These are phyloP conservation scores for Strigops habroptila DNA, from an alignment of 2,113 vertebrate species.

Conservation along the genomic window DNA sequence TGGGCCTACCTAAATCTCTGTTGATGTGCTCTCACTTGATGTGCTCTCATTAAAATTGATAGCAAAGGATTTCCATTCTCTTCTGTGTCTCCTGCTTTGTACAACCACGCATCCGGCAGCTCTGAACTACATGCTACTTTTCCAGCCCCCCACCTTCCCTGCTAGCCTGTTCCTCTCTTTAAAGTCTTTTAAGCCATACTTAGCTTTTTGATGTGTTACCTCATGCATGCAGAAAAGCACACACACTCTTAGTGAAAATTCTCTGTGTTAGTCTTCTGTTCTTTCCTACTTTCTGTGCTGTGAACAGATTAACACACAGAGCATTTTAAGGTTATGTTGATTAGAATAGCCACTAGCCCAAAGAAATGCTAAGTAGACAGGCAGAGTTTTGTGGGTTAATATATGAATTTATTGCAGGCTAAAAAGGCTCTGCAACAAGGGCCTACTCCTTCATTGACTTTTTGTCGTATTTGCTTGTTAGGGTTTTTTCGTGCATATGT, in stretches of 20 bases:
- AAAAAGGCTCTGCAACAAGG: background rate
- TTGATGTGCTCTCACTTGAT: background rate
- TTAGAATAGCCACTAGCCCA: background rate
- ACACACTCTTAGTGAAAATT: background rate
- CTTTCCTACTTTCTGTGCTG: background rate
- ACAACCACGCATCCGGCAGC: background rate
- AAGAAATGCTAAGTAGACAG: background rate
- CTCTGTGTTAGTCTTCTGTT: background rate
- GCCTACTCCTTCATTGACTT: fast-evolving
- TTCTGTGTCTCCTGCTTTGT: background rate
- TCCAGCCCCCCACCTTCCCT: background rate
- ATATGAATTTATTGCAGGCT: background rate
- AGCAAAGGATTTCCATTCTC: background rate
- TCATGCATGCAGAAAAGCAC: background rate
- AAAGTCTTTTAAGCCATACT: background rate
- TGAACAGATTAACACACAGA: background rate
- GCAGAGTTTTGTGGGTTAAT: background rate
- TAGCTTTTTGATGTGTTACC: background rate
- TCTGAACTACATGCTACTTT: background rate
- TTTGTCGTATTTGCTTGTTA: background rate
- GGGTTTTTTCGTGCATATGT: fast-evolving
- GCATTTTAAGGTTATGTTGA: background rate
- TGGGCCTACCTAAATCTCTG: background rate
- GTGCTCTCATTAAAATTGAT: background rate
- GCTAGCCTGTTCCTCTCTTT: background rate